Percentiles rank a stretch among this genome's conserved stretches.
These are phyloP conservation scores for Nothoprocta pentlandii DNA, from an alignment of 2,113 vertebrate species.

Conservation along the genomic window DNA sequence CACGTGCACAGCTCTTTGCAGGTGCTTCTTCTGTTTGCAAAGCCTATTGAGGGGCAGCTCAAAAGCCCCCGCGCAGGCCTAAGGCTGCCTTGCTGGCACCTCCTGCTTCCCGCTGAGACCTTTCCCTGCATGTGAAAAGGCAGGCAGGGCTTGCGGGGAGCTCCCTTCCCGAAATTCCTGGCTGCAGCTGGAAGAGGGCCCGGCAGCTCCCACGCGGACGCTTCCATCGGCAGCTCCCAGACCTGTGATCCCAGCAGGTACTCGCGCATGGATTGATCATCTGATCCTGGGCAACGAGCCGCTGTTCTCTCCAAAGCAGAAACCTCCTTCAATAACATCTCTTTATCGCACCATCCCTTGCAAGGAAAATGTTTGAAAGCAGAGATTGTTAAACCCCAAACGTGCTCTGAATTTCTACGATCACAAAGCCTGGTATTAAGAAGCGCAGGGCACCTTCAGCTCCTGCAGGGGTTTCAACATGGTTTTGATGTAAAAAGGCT, in stretches of 20 bases:
- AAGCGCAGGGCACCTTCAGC: background rate
- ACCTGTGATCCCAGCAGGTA: constrained; percentile 20
- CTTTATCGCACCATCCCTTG: constrained; percentile 25
- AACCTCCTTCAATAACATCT: background rate
- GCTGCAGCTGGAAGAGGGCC: background rate
- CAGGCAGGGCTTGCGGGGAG: background rate
- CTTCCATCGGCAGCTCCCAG: constrained; percentile 20
- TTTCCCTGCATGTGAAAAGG: constrained; percentile 11
- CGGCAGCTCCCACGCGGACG: background rate
- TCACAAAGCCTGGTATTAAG: background rate
- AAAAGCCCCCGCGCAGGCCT: background rate
- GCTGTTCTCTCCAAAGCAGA: background rate
- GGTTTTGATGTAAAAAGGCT: background rate
- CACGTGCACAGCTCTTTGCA: background rate
- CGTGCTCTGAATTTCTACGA: background rate
- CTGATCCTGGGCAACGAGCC: background rate
- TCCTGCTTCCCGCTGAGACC: background rate
- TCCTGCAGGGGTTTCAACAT: background rate
- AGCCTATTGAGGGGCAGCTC: background rate
- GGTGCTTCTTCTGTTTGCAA: background rate
- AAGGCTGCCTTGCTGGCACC: constrained; percentile 12
- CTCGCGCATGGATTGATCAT: constrained; percentile 6
- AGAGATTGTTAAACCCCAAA: background rate
- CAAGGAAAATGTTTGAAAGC: background rate
- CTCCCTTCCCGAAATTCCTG: background rate